Conservation (phyloP, 2,888 invertebrate species). For the Calameuta idolon region DNA sequence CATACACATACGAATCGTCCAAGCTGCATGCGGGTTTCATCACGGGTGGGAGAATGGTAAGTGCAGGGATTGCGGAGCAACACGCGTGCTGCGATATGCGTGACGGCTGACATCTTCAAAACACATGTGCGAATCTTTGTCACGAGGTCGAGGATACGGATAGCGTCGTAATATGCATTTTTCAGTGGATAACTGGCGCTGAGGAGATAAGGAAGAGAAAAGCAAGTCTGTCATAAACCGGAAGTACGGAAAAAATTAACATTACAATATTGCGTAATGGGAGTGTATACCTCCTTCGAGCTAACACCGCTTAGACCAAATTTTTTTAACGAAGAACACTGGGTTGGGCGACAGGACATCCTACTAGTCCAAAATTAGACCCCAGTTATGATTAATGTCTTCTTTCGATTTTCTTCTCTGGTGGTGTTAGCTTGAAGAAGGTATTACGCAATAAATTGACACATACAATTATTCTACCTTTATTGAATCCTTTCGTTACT, state of each 20-base stretch:
- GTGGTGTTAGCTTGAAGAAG: background rate
- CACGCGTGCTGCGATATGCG: background rate
- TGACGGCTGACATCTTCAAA: background rate
- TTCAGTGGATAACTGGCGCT: background rate
- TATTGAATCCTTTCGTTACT: background rate
- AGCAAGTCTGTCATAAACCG: background rate
- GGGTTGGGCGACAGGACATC: no score
- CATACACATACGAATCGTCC: background rate
- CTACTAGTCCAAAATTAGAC: background rate
- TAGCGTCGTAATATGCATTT: background rate
- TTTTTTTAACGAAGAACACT: background rate
- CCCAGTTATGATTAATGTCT: background rate
- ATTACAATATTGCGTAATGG: background rate
- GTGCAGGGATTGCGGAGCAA: background rate
- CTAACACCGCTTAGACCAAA: background rate
- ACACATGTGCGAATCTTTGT: background rate
- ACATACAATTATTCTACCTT: background rate
- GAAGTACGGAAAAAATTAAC: background rate
- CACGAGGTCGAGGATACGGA: background rate
- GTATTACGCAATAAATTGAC: background rate
- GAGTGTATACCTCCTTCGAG: background rate
- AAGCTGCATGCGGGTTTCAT: background rate
- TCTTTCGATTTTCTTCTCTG: background rate
- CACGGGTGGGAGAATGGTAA: background rate
- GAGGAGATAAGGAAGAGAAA: background rate